Base-by-base conservation (phyloP, 2,888 invertebrate genomes). In the Taphrorychus bicolor region DNA sequence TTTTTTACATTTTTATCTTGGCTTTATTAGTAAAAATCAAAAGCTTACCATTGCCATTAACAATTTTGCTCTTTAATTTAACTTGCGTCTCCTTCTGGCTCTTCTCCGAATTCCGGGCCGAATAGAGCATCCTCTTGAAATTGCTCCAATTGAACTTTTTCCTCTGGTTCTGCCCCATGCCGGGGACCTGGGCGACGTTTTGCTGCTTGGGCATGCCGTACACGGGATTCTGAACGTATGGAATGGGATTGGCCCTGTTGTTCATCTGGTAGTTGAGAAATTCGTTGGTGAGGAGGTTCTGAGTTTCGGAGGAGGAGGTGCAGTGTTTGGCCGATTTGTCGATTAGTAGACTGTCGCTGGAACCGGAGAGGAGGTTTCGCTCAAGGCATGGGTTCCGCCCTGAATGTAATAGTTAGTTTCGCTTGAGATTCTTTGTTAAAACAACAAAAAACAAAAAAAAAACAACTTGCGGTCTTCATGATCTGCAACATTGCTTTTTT, bases 201-300 rank as follows among this genome's bases (percentile, higher is more conserved):
- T 79, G 80, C 61, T 80, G 81, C 72, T 83, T 83, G n/a, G 82
- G 82, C 56, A 77, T 63, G 7, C 79, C 82, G 62, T 86, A 88
- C 19, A 92, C 91, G 58, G 91, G 90, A 76, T 92, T 92, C 73
- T 88, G 91, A 0, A 92, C 86, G 74, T 90, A 92, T 0, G 92
- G 90, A 71, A 89, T 88, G 0, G 88, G 88, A 60, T 84, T 87
- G 70, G 84, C 86, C 69, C 84, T 84, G 77, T 83, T 85, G 64
- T 80, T 81, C 14, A 77, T 72, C 72, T 79, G 81, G 68, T 77
- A 81, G 71, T 79, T 82, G n/a, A 85, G 76, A 73, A 83, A 85
- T 75, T 86, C 86, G 59, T 84, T 84, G 3, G 84, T 80, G 18
- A 85, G 80, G 14, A 86, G 79, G 66, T 83, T 84, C 71, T 84